These are phyloP conservation scores for Mimumesa dahlbomi DNA, from an alignment of 2,888 invertebrate genomes.

Conservation along the genomic window DNA sequence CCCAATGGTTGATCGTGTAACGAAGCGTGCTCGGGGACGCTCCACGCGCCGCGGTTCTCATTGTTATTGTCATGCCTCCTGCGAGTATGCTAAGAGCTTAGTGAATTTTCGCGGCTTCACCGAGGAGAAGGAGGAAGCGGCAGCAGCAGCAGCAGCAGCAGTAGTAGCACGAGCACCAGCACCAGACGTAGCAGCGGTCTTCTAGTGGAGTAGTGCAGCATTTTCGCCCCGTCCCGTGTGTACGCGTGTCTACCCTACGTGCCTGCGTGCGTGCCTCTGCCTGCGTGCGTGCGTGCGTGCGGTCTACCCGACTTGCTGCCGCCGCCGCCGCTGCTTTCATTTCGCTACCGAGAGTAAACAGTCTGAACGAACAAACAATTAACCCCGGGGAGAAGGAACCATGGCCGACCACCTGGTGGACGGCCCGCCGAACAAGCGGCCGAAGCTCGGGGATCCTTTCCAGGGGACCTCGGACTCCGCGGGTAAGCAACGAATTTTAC, in stretches of 20 bases:
- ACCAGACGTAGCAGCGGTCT: conserved; percentile 49
- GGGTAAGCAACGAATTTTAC: conserved; percentile 81
- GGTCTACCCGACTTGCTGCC: conserved; percentile 33
- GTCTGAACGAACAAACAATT: conserved; percentile 48
- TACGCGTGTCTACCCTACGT: conserved; percentile 47
- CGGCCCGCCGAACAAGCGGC: conserved; percentile 98
- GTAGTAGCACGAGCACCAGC: conserved; percentile 13
- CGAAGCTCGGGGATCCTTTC: conserved; percentile 92
- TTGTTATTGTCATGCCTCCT: conserved; percentile 71
- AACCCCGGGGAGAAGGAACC: conserved; percentile 70
- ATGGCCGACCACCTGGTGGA: conserved; percentile 98
- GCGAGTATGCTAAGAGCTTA: conserved; percentile 53
- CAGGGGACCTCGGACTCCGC: conserved; percentile 90
- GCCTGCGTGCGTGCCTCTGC: conserved; percentile 45
- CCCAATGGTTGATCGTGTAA: conserved; percentile 90
- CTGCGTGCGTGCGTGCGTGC: conserved; percentile 45
- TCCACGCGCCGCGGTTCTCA: conserved; percentile 75
- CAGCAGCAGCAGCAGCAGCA: conserved; percentile 10
- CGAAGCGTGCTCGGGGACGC: conserved; percentile 86
- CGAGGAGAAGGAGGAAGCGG: conserved; percentile 31
- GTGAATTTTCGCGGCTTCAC: conserved; percentile 62
- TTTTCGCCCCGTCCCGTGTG: conserved; percentile 34
- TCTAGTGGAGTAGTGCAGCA: conserved; percentile 59
- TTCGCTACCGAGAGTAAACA: conserved; percentile 49
- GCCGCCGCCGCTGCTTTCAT: conserved; percentile 49